Percentiles rank a stretch among this genome's conserved stretches.
Evolutionary conservation across 2,888 invertebrate species (phyloP).

Genomic region (Lottia gigantea): DNA sequence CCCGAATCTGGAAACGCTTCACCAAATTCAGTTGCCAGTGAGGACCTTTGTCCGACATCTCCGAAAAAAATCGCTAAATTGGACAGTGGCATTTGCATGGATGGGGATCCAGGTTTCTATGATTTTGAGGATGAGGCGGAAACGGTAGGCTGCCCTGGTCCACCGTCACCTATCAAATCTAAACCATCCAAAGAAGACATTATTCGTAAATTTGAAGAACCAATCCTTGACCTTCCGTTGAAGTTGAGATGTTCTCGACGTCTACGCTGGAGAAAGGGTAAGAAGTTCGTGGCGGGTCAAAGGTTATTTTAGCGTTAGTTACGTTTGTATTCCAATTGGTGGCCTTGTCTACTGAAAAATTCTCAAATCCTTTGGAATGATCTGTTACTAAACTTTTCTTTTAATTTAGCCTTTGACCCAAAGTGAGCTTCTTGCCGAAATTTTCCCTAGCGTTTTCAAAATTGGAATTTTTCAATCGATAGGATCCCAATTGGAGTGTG

Average conservation of each 20-base stretch:
- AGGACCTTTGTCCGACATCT: background rate
- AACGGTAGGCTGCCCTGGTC: conserved; percentile 18
- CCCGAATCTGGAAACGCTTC: background rate
- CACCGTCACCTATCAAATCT: background rate
- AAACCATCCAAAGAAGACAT: background rate
- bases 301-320: background rate
- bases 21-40: background rate
- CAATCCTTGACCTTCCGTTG: background rate
- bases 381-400: no score
- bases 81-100: conserved; percentile 38
- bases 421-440: no score
- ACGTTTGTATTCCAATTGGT: conserved; percentile 25
- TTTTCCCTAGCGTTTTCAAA: no score
- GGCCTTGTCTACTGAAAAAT: no score
- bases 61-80: conserved; percentile 11
- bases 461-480: no score
- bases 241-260: conserved; percentile 4
- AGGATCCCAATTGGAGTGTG: no score
- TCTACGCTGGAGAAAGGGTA: conserved; percentile 27
- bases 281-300: conserved; percentile 27
- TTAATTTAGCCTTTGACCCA: no score
- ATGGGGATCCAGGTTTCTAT: conserved; percentile 34
- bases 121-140: conserved; percentile 25
- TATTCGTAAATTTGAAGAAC: background rate
- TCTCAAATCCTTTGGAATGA: no score